Percentiles rank a stretch among this genome's conserved stretches.
Conservation (phyloP, 2,797 vertebrate species). For the Cynodonichthys magdalenae region DNA sequence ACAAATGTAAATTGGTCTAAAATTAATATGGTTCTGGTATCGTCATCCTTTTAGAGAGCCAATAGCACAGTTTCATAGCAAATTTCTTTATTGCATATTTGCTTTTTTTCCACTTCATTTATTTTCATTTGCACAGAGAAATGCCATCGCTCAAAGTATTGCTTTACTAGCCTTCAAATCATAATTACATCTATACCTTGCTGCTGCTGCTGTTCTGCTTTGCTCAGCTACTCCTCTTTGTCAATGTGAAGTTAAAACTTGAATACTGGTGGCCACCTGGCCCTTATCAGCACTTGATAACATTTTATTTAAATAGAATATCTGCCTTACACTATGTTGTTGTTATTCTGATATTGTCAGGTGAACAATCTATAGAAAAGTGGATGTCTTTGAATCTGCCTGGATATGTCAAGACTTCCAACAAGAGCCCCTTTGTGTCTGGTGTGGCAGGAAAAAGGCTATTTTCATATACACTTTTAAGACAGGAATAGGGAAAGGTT, state of each 20-base stretch:
- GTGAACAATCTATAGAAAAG: conserved; percentile 3
- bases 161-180: conserved; percentile 33
- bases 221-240: conserved; percentile 20
- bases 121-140: conserved; percentile 7
- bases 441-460: too few species aligned
- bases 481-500: too few species aligned
- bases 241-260: conserved; percentile 21
- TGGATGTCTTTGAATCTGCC: conserved; percentile 6
- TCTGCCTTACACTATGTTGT: not conserved
- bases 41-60: not conserved
- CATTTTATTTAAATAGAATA: conserved; percentile 12
- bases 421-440: too few species aligned
- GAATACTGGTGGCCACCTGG: conserved; percentile 33
- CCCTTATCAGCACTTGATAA: conserved; percentile 24
- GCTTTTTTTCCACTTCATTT: not conserved
- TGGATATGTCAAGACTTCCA: conserved; percentile 10
- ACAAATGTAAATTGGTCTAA: too few species aligned
- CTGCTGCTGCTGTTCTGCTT: conserved; percentile 9
- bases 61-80: not conserved
- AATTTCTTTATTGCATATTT: not conserved
- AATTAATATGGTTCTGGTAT: not conserved
- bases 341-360: conserved; percentile 10
- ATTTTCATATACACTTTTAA: too few species aligned
- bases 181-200: conserved; percentile 45
- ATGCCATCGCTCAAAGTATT: conserved; percentile 13